Base-by-base conservation (phyloP, 2,797 vertebrate genomes). In the Cephalopachus bancanus region DNA sequence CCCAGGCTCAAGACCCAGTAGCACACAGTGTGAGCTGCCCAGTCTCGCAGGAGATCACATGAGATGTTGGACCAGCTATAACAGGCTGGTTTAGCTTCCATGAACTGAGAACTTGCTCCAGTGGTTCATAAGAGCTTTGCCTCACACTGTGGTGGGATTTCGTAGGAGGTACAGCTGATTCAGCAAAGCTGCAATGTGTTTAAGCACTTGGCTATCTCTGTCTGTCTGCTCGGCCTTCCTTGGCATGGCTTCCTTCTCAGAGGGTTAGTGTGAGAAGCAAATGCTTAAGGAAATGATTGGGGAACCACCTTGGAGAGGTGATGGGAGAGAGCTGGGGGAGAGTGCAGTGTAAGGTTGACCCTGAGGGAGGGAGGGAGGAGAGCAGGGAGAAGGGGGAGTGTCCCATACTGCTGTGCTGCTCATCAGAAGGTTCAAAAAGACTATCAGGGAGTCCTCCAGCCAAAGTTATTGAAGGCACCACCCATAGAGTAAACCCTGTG, bases 1-100 rank as follows among this genome's bases (percentile, higher is more conserved):
- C 74, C 30, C 8, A 24, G 28, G 28, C n/a, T 84, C 1, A 17
- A 87, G 64, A 79, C 51, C 33, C 28, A 14, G 26, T 53, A 17
- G 19, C 44, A 10, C 1, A n/a, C 22, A 72, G 12, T 11, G 15
- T 65, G 83, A 33, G 5, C 11, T 62, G 78, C 26, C 2, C 6
- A 22, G 30, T 59, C 76, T 57, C 71, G 2, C 0, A 3, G 78
- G 55, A 37, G 44, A 4, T 64, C 15, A 8, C 8, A 17, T 0
- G 16, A 44, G 26, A 4, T 4, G 22, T n/a, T 0, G 5, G 11
- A 2, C 28, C 10, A 2, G 24, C 55, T 28, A 12, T 44, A 10
- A 6, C 2, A 9, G 37, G 85, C 76, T 22, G 65, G 8, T n/a
- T 64, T 51, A 26, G 55, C 17, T 5, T 11, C 80, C 6, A 1